phyloP scores from a whole-genome alignment of 2,113 vertebrate genomes.

The Neolamprologus ventralis region DNA sequence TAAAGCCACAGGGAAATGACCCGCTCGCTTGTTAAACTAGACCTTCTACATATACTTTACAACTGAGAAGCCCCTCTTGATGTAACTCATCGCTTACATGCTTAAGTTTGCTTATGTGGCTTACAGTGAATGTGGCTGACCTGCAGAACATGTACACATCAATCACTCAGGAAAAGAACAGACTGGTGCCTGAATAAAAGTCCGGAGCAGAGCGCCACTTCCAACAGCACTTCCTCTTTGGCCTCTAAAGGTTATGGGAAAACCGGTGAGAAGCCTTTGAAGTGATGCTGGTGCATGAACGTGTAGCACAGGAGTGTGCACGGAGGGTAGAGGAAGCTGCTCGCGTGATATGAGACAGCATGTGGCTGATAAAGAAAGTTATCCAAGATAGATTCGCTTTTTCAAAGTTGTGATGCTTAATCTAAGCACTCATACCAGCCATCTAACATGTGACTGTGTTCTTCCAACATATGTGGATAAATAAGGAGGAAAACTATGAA shows the following conservation, averaged over 20 bases:
- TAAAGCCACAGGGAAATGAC: constrained; percentile 25
- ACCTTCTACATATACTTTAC: constrained; percentile 27
- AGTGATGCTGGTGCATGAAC: background rate
- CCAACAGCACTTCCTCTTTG: background rate
- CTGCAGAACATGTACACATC: background rate
- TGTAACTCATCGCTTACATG: constrained; percentile 13
- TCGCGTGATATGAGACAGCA: background rate
- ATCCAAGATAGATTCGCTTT: background rate
- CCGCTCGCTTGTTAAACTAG: constrained; percentile 41
- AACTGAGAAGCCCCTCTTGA: background rate
- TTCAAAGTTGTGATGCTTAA: background rate
- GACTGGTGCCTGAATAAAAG: background rate
- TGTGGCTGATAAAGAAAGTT: background rate
- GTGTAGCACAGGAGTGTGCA: background rate
- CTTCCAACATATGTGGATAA: fast-evolving
- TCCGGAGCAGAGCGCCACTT: background rate
- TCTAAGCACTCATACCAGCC: background rate
- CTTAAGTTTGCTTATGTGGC: background rate
- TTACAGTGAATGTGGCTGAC: background rate
- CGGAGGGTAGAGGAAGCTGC: background rate
- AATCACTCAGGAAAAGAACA: background rate
- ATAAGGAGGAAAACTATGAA: background rate
- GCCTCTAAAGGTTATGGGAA: background rate
- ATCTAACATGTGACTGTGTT: background rate
- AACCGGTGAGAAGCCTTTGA: constrained; percentile 20